Base-by-base conservation (phyloP, 2,113 vertebrate species). In the Pterophyllum scalare region DNA sequence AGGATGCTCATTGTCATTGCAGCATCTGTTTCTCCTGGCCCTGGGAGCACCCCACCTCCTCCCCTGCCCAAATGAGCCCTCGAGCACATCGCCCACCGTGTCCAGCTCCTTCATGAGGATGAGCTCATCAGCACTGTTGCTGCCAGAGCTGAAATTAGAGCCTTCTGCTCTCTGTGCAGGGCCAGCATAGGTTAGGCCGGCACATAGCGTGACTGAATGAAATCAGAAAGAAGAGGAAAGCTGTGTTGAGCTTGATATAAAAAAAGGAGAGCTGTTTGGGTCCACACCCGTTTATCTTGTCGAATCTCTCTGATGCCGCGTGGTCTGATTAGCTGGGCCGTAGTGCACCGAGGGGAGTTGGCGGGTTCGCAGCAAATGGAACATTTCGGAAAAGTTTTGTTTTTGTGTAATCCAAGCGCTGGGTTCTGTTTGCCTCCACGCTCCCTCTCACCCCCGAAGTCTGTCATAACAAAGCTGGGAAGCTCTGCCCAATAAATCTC, bases 61-160 rank as follows among this genome's bases (percentile, higher is more conserved):
- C 60, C 64, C 26, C 33, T 75, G 20, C 86, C 78, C 77, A 77
- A 81, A 90, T 80, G 86, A 93, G 89, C 89, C 89, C 91, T 85
- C 17, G 77, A 93, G 91, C 80, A 79, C 91, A 91, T 92, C 90
- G 88, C 89, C 87, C 88, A 86, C 90, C 83, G 46, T 49, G 91
- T 93, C 92, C 92, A 91, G 93, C 88, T 92, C 89, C 86, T 90
- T 87, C 75, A 86, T 76, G 86, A 91, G 87, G 88, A 94, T 94
- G 94, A 95, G 94, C 93, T 95, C 94, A 95, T 95, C 93, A 79
- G 58, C 90, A 83, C 92, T 84, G 77, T 80, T 43, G 80, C 87
- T 94, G 93, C 94, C 94, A 95, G 92, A 85, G 88, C 89, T 91
- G 89, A 94, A 94, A 95, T 90, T 89, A 93, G 92, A 94, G 93